Evolutionary conservation across 2,113 vertebrate genomes (phyloP).

Genomic region (Oryzias melastigma): DNA sequence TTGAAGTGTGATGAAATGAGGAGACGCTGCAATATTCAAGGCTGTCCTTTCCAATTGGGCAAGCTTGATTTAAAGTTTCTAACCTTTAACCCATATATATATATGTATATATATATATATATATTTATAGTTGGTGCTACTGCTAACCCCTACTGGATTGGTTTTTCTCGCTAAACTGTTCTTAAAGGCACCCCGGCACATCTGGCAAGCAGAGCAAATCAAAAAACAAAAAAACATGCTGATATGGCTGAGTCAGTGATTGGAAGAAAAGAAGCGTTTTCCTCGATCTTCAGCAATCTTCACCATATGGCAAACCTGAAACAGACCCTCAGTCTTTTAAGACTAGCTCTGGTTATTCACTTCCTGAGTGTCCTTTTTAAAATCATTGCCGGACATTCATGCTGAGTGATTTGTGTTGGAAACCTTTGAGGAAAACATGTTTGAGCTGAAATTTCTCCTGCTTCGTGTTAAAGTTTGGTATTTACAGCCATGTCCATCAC

Average conservation of each 20-base stretch:
- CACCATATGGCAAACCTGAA: conserved; percentile 62
- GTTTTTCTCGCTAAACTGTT: conserved; percentile 26
- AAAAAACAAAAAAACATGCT: conserved; percentile 13
- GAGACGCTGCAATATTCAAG: conserved; percentile 22
- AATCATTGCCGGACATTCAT: conserved; percentile 23
- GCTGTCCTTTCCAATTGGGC: conserved; percentile 25
- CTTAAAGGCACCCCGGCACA: conserved; percentile 44
- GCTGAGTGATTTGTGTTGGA: conserved; percentile 17
- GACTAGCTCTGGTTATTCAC: conserved; percentile 29
- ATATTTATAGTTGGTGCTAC: conserved; percentile 12
- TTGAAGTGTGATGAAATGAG: conserved; percentile 48
- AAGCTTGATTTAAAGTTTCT: background rate
- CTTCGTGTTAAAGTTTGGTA: conserved; percentile 21
- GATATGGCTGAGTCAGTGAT: conserved; percentile 65
- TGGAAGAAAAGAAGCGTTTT: conserved; percentile 46
- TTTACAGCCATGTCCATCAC: conserved; percentile 2
- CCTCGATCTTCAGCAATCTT: conserved; percentile 30
- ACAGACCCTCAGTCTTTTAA: conserved; percentile 15
- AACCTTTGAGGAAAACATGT: conserved; percentile 14
- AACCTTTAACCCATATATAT: conserved; percentile 1
- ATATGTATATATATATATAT: too few relatives aligned
- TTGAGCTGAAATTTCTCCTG: too few relatives aligned
- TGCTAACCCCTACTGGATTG: conserved; percentile 15
- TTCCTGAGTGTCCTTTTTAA: conserved; percentile 30
- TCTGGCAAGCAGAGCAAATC: conserved; percentile 66